phyloP scores from a whole-genome alignment of 1,140 invertebrate genomes.

The Drosophila parabipectinata region DNA sequence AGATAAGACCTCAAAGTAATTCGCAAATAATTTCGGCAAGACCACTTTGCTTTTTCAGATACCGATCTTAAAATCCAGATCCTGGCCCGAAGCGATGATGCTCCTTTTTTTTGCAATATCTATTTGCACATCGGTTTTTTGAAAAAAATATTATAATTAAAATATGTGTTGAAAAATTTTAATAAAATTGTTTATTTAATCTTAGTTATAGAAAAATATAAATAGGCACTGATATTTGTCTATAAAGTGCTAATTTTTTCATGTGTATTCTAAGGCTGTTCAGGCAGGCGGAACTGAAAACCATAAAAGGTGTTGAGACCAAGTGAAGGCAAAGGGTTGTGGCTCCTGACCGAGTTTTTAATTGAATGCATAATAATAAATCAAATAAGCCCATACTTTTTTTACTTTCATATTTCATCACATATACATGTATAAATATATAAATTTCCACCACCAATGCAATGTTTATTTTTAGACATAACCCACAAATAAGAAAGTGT shows the following conservation, averaged over 20 bases:
- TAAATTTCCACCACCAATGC: too few species aligned
- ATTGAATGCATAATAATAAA: constrained; percentile 60
- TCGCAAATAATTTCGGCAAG: constrained; percentile 66
- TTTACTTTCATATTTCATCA: too few species aligned
- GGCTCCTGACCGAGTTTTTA: constrained; percentile 65
- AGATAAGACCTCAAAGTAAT: constrained; percentile 52
- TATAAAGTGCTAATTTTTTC: constrained; percentile 5
- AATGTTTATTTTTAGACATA: too few species aligned
- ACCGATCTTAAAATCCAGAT: constrained; percentile 18
- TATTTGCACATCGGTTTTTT: constrained; percentile 62
- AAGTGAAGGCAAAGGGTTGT: constrained; percentile 2
- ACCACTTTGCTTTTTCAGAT: constrained; percentile 16
- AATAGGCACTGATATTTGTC: neutral
- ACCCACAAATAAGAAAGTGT: too few species aligned
- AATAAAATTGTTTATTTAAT: too few species aligned
- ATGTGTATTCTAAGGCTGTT: constrained; percentile 20
- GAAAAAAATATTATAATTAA: neutral
- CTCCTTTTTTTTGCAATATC: constrained; percentile 56
- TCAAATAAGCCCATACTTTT: too few species aligned
- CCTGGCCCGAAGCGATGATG: constrained; percentile 52
- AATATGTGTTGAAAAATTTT: too few species aligned
- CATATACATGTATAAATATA: too few species aligned
- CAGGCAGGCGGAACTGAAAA: constrained; percentile 54
- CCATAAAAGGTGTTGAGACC: constrained; percentile 24
- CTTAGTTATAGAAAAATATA: too few species aligned